Percentiles rank a stretch among this genome's conserved stretches.
These are phyloP conservation scores for Neotragus pygmaeus DNA, from an alignment of 2,113 vertebrate species.

Conservation along the genomic window DNA sequence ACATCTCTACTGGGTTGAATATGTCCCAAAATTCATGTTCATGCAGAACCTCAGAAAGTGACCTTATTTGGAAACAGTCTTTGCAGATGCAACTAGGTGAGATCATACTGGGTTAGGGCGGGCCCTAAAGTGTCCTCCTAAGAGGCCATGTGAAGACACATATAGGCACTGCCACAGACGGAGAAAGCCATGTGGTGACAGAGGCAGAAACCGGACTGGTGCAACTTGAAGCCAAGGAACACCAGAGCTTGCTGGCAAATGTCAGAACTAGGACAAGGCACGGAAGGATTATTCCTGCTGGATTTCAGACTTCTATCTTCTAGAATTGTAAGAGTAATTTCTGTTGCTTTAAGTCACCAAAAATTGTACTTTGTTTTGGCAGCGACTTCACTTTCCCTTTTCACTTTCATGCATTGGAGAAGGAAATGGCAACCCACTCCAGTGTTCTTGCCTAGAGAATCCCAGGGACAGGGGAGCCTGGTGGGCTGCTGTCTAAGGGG, in stretches of 20 bases:
- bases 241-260: background rate
- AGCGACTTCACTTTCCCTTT: too few relatives aligned
- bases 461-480: background rate
- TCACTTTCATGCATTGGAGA: too few relatives aligned
- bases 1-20: background rate
- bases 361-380: background rate
- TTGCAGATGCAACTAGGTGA: background rate
- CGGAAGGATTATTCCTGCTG: fast-evolving
- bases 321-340: background rate
- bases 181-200: too few relatives aligned
- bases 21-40: background rate
- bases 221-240: background rate
- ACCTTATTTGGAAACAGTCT: conserved; percentile 26
- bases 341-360: background rate
- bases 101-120: background rate
- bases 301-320: background rate
- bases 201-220: background rate
- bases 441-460: too few relatives aligned
- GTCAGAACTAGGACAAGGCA: background rate
- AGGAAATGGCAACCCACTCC: too few relatives aligned
- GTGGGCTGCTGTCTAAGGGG: background rate
- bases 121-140: background rate
- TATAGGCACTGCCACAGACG: background rate
- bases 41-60: background rate
- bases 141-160: background rate